Percentiles rank a stretch among this genome's conserved stretches.
These are phyloP conservation scores for Cepaea nemoralis DNA, from an alignment of 1,140 invertebrate genomes.

Conservation along the genomic window DNA sequence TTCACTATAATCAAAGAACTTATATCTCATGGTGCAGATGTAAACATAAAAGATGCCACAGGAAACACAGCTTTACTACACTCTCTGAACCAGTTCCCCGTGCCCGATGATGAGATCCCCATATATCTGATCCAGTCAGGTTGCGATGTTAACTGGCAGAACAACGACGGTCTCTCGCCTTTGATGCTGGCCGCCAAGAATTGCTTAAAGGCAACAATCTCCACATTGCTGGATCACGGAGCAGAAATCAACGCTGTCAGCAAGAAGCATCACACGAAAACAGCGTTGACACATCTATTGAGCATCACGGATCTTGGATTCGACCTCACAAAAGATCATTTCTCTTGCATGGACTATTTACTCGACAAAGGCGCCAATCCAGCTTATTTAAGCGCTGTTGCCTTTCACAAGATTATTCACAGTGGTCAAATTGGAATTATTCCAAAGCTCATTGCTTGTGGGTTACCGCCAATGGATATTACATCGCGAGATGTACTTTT, in stretches of 20 bases:
- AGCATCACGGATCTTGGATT: neutral
- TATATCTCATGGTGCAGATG: neutral
- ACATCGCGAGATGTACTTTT: neutral
- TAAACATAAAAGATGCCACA: neutral
- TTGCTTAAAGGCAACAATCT: neutral
- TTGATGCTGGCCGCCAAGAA: neutral
- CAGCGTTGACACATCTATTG: neutral
- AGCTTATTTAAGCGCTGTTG: neutral
- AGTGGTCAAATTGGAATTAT: neutral
- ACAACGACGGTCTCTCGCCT: neutral
- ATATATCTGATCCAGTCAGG: neutral
- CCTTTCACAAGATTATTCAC: too few relatives aligned
- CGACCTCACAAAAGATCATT: too few relatives aligned
- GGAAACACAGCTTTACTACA: slow-evolving; percentile 11
- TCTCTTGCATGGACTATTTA: neutral
- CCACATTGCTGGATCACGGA: neutral
- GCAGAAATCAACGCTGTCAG: neutral
- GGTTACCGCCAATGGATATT: neutral
- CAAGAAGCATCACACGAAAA: neutral
- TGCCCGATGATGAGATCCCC: neutral
- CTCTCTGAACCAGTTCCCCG: neutral
- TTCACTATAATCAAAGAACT: neutral
- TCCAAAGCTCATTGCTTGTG: neutral
- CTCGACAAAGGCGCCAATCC: neutral
- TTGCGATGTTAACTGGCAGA: slow-evolving; percentile 3